These are phyloP conservation scores for Prosapia bicincta DNA, from an alignment of 2,888 invertebrate genomes.

Conservation along the genomic window DNA sequence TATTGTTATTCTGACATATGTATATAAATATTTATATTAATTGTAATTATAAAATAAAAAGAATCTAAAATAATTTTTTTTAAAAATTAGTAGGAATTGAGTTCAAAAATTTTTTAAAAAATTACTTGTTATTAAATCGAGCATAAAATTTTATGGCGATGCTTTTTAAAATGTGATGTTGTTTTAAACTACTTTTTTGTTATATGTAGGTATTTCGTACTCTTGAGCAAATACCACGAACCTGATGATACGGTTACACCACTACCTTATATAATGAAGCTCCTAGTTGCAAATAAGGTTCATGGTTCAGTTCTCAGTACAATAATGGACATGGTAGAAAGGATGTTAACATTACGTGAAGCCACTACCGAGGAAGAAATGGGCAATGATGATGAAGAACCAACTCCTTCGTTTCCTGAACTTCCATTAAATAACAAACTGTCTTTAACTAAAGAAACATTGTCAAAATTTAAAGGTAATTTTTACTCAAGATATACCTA, in stretches of 20 bases:
- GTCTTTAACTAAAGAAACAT: not conserved
- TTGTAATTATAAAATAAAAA: too few species aligned
- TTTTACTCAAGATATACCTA: not conserved
- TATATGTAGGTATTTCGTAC: conserved; percentile 57
- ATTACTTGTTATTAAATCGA: too few species aligned
- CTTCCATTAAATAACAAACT: conserved; percentile 27
- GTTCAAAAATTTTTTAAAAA: too few species aligned
- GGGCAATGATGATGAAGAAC: conserved; percentile 39
- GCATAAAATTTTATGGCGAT: too few species aligned
- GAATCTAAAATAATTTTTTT: too few species aligned
- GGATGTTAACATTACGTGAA: conserved; percentile 62
- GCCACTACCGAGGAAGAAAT: conserved; percentile 47
- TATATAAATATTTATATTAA: too few species aligned
- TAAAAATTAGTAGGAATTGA: too few species aligned
- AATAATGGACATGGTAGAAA: conserved; percentile 71
- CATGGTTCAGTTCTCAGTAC: conserved; percentile 61
- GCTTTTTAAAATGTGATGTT: too few species aligned
- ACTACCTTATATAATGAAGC: conserved; percentile 63
- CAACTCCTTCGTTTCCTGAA: conserved; percentile 28
- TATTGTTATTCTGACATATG: too few species aligned
- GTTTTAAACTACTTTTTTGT: too few species aligned
- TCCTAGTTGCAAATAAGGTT: conserved; percentile 67
- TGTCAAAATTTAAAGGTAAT: not conserved
- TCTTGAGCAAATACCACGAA: conserved; percentile 59
- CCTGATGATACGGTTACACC: conserved; percentile 49